phyloP scores from a whole-genome alignment of 1,140 invertebrate genomes.

The Temnothorax nylanderi region DNA sequence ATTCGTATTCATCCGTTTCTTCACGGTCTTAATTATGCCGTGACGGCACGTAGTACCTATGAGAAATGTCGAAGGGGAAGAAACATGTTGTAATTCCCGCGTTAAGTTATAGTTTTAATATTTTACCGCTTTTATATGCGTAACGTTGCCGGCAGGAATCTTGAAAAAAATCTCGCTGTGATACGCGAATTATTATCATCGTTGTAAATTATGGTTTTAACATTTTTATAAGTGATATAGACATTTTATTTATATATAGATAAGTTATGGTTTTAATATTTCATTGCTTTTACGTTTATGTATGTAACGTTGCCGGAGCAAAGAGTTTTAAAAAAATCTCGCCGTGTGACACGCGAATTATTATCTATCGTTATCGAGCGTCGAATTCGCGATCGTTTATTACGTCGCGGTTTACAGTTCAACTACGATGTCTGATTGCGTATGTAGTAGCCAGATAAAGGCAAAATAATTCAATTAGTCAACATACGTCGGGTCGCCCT shows the following conservation, averaged over 20 bases:
- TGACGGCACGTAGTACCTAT: neutral
- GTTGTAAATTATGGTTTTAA: neutral
- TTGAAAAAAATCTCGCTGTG: neutral
- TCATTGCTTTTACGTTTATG: neutral
- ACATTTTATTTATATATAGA: neutral
- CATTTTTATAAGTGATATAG: neutral
- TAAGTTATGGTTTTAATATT: neutral
- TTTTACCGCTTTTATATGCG: neutral
- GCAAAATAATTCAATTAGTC: conserved; percentile 61
- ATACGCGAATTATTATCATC: neutral
- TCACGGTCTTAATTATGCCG: conserved; percentile 16
- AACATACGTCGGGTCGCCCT: neutral
- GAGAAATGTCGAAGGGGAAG: neutral
- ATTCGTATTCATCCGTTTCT: neutral
- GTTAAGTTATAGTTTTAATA: neutral
- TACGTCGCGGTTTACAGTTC: conserved; percentile 1
- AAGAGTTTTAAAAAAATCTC: neutral
- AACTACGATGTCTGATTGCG: neutral
- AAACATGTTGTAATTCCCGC: neutral
- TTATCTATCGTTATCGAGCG: neutral
- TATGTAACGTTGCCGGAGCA: neutral
- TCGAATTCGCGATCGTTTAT: conserved; percentile 12
- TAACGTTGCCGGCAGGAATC: neutral
- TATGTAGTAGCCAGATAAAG: neutral
- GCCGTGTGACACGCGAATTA: neutral